Evolutionary conservation across 1,140 invertebrate species (phyloP).

Genomic region (Lepidotrigona ventralis): DNA sequence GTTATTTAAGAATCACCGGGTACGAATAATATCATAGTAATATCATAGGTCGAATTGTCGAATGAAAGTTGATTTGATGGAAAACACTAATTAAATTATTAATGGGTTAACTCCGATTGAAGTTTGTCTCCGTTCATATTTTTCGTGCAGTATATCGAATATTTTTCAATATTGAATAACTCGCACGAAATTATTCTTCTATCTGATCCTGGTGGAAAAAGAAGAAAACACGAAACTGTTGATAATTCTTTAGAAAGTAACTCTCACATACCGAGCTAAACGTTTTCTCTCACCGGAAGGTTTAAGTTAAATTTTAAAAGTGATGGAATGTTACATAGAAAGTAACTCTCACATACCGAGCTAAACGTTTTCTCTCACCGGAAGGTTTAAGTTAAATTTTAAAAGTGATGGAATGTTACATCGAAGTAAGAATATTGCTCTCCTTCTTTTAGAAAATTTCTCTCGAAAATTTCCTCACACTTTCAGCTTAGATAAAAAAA

Average conservation of each 20-base stretch:
- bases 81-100: not conserved
- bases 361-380: not conserved
- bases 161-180: slow-evolving; percentile 42
- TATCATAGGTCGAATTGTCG: not conserved
- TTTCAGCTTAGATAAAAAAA: not conserved
- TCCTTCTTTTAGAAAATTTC: not conserved
- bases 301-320: not conserved
- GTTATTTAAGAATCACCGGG: not conserved
- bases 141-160: too few species aligned
- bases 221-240: not conserved
- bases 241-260: not conserved
- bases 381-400: not conserved
- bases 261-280: not conserved
- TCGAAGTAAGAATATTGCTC: not conserved
- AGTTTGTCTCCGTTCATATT: not conserved
- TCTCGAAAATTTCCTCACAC: not conserved
- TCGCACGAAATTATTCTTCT: slow-evolving; percentile 67
- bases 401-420: not conserved
- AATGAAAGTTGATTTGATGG: not conserved
- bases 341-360: not conserved
- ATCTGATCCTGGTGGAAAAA: slow-evolving; percentile 46
- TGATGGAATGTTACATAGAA: not conserved
- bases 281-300: too few species aligned
- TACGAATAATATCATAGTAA: not conserved
- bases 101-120: not conserved